phyloP scores from a whole-genome alignment of 1,140 invertebrate genomes.

The Wiebesia pumilae region DNA sequence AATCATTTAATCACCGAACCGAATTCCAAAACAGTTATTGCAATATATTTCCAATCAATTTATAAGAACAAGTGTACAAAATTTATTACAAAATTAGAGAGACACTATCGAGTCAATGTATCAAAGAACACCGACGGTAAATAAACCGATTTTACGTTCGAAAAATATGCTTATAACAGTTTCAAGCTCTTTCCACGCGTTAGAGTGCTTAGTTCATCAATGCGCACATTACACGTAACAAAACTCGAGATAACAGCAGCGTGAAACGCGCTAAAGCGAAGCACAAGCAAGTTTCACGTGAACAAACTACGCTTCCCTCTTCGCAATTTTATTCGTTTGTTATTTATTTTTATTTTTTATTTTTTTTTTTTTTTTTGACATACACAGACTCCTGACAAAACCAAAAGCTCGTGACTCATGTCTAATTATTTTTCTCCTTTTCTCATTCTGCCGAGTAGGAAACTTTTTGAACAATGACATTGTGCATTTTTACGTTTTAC shows the following conservation, averaged over 20 bases:
- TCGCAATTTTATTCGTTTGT: not conserved
- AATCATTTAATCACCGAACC: too few species aligned
- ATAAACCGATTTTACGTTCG: slow-evolving; percentile 4
- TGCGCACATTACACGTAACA: not conserved
- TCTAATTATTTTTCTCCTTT: not conserved
- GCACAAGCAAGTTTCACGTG: not conserved
- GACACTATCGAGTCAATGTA: too few species aligned
- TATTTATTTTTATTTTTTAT: not conserved
- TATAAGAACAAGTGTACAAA: not conserved
- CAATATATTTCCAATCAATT: too few species aligned
- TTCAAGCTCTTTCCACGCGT: slow-evolving; percentile 35
- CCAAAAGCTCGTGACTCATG: slow-evolving; percentile 34
- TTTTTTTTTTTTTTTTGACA: not conserved
- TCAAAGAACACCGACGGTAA: slow-evolving; percentile 18
- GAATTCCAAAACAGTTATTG: too few species aligned
- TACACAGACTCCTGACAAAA: slow-evolving; percentile 19
- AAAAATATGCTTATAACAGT: not conserved
- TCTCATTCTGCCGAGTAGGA: not conserved
- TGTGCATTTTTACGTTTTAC: not conserved
- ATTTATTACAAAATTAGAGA: not conserved
- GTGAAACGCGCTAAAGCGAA: slow-evolving; percentile 21
- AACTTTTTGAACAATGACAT: not conserved
- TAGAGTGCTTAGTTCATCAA: slow-evolving; percentile 11
- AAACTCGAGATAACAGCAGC: slow-evolving; percentile 24
- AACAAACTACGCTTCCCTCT: not conserved